Percentiles rank a stretch among this genome's conserved stretches.
Evolutionary conservation across 2,797 vertebrate genomes (phyloP).

Genomic region (Silurus lanzhouensis): DNA sequence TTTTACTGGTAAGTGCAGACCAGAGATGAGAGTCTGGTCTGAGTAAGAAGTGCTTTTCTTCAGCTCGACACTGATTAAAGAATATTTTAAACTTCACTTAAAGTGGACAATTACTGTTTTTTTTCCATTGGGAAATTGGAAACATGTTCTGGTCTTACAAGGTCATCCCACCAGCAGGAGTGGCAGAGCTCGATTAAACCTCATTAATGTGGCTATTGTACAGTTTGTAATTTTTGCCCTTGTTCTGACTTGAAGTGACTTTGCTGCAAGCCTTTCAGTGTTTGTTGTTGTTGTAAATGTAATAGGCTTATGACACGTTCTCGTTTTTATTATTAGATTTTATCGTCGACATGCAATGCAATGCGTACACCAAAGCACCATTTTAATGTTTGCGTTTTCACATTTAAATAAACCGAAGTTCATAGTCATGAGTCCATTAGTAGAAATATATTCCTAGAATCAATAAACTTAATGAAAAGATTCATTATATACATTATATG

Average conservation of each 20-base stretch:
- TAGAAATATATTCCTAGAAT: background rate
- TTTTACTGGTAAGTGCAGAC: background rate
- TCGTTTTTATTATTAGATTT: background rate
- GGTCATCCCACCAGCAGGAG: background rate
- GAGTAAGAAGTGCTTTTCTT: slow-evolving; percentile 11
- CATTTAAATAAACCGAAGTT: background rate
- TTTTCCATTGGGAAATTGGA: background rate
- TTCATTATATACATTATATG: too few species aligned
- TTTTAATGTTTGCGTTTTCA: background rate
- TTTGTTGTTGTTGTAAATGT: slow-evolving; percentile 1
- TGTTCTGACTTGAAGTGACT: slow-evolving; percentile 21
- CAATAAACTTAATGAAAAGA: background rate
- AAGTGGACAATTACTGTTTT: slow-evolving; percentile 12
- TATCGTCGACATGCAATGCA: background rate
- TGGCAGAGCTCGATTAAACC: slow-evolving; percentile 2
- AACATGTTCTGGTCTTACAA: background rate
- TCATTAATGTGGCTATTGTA: background rate
- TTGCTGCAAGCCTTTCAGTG: background rate
- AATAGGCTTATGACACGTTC: background rate
- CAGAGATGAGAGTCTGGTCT: background rate
- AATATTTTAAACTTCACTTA: slow-evolving; percentile 15
- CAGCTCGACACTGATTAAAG: slow-evolving; percentile 17
- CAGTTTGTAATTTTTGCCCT: slow-evolving; percentile 32
- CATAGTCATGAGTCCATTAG: background rate
- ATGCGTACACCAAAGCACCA: background rate